Base-by-base conservation (phyloP, 2,888 invertebrate species). In the Nebria salina region DNA sequence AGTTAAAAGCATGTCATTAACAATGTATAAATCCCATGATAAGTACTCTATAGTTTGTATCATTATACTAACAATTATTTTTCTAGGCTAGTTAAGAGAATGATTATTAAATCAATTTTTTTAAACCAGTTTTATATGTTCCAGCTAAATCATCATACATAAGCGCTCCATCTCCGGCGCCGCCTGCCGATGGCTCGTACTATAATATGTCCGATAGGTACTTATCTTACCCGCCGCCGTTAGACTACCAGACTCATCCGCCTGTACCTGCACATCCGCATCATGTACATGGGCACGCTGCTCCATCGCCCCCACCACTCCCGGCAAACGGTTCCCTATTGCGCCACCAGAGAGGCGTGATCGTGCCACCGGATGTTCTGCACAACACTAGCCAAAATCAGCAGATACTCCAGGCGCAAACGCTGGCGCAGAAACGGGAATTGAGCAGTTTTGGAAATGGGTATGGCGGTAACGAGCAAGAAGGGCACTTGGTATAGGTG, bases 141-240 rank as follows among this genome's bases (percentile, higher is more conserved):
- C 13, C 89, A 92, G 92, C 91, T 79, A 92, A 93, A 89, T 90
- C 91, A 68, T 92, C 91, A 84, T 92, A 93, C 87, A 91, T 91
- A 41, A 93, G 92, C 2, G 93, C 93, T 65, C 92, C 92, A 82
- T 94, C 94, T 82, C 94, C 95, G 65, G 94, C 94, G 88, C 94
- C 94, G 2, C 95, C 95, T 0, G 90, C 94, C 43, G 95, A 95
- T 86, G 95, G 95, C 75, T 93, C 95, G 65, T 95, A 95, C 87
- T 95, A 94, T 90, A 95, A 95, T 88, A 94, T 95, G 93, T 94
- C 95, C 1, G 95, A 95, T 83, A 90, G 95, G 85, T 96, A 95
- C 88, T 90, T 95, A 80, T 95, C 95, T 1, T 95, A 95, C 89
- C 95, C 95, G 54, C 95, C 95, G 0, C 90, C 94, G 41, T 90